Conservation (phyloP, 1,140 invertebrate species). For the Lordiphosa mommai region DNA sequence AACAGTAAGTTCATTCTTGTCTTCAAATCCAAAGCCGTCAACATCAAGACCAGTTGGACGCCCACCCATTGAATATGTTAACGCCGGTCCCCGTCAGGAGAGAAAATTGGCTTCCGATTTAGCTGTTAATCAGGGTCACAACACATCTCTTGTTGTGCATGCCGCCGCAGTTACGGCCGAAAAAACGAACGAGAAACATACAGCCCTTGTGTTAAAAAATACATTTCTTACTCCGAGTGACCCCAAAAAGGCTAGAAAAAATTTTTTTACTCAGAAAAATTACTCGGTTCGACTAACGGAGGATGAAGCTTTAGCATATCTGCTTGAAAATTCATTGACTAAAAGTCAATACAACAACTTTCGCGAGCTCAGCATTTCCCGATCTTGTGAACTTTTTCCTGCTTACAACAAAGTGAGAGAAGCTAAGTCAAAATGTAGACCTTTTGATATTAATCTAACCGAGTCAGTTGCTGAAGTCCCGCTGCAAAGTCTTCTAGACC, state of each 20-base stretch:
- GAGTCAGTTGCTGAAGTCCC: slow-evolving; percentile 5
- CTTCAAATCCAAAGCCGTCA: too few species aligned
- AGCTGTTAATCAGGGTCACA: neutral
- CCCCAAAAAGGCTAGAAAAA: slow-evolving; percentile 7
- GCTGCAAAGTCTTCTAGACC: slow-evolving; percentile 14
- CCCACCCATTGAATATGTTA: too few species aligned
- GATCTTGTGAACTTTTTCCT: slow-evolving; percentile 10
- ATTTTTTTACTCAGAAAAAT: slow-evolving; percentile 3
- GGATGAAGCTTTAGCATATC: slow-evolving; percentile 22
- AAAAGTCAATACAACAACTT: slow-evolving; percentile 27
- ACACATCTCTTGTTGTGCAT: slow-evolving; percentile 17
- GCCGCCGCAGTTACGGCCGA: neutral
- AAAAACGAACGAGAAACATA: neutral
- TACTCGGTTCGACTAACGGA: slow-evolving; percentile 6
- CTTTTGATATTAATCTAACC: slow-evolving; percentile 13
- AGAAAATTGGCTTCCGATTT: neutral
- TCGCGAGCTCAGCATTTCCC: slow-evolving; percentile 18
- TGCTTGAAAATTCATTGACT: slow-evolving; percentile 26
- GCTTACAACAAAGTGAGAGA: slow-evolving; percentile 18
- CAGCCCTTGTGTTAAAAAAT: slow-evolving; percentile 9
- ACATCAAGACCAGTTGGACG: too few species aligned
- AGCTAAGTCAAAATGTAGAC: slow-evolving; percentile 19
- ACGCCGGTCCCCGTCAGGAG: neutral
- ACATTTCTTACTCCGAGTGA: slow-evolving; percentile 12
- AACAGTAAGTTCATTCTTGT: too few species aligned